Evolutionary conservation across 1,140 invertebrate species (phyloP), one percentile per base, ranked within the genome.

Genomic region (Pygmarrhopalites habei): DNA sequence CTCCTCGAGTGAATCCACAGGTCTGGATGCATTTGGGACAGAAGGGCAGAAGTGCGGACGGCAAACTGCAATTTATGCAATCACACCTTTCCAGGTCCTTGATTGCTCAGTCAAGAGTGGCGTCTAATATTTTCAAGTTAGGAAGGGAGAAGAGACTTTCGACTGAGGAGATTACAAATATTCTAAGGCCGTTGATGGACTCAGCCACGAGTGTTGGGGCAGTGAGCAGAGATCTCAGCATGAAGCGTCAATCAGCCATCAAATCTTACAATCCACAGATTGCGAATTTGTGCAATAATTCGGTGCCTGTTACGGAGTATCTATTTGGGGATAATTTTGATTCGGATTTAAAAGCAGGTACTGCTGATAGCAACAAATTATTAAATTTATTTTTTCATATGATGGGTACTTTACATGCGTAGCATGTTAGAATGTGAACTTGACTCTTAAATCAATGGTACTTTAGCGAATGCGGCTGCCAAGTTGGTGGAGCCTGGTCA

Each of bases 1-100:
- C 30, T 3, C 64, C 64, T 26, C 43, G 56, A 23, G 43, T 66
- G 5, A 66, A 66, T 44, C 53, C 58, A 1, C 43, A 46, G 15
- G 49, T 66, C 23, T 66, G 59, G 64, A 39, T 7, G 14, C 29
- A 39, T 21, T 23, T 66, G 1, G 44, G 52, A n/a, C 2, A 32
- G 14, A 41, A 30, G n/a, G 59, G 25, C 28, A 23, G 43, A 32
- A 12, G 41, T 7, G 26, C n/a, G 0, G 64, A 66, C 29, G 29
- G 43, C 0, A 28, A 17, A 4, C 25, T 47, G 1, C 64, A 62
- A 41, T 43, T 32, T 46, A 14, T 62, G 0, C 25, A 60, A 43
- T 30, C 51, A 41, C 21, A 17, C 26, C 10, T 58, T 1, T 21
- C 25, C 10, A 15, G 30, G 7, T 47, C 49, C 3, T 19, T 66